Evolutionary conservation across 2,888 invertebrate species (phyloP).

Genomic region (Epinotia demarniana): DNA sequence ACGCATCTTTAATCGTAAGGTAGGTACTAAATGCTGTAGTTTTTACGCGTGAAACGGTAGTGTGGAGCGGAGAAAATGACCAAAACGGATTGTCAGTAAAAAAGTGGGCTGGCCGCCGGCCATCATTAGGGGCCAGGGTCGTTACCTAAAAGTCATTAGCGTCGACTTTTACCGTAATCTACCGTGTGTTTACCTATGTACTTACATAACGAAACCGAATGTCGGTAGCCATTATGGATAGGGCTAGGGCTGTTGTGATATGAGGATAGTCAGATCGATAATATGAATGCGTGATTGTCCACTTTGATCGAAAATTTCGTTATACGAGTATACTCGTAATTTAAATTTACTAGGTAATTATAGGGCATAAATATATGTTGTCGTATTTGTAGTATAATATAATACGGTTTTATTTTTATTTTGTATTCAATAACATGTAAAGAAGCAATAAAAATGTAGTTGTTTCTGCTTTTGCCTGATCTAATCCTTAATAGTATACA

Average conservation of each 20-base stretch:
- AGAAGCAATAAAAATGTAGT: too few relatives aligned
- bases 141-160: conserved; percentile 84
- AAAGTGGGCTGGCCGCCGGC: conserved; percentile 77
- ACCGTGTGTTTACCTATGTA: conserved; percentile 50
- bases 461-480: not conserved
- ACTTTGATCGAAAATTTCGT: too few relatives aligned
- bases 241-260: not conserved
- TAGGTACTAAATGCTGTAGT: conserved; percentile 1
- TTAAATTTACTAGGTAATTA: too few relatives aligned
- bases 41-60: conserved; percentile 32
- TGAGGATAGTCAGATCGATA: not conserved
- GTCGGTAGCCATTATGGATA: conserved; percentile 1
- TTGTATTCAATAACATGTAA: too few relatives aligned
- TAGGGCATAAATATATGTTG: too few relatives aligned
- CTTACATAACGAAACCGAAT: conserved; percentile 30
- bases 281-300: not conserved
- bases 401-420: too few relatives aligned
- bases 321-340: too few relatives aligned
- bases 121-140: conserved; percentile 82
- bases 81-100: conserved; percentile 78
- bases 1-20: not conserved
- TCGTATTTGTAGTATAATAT: too few relatives aligned
- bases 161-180: conserved; percentile 81
- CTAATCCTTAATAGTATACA: not conserved
- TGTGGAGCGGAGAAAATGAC: conserved; percentile 64